A percentile compares a stretch with the other conserved stretches of the same genome.
Conservation (phyloP, 2,113 vertebrate species). For the Rhinogobius similis region DNA sequence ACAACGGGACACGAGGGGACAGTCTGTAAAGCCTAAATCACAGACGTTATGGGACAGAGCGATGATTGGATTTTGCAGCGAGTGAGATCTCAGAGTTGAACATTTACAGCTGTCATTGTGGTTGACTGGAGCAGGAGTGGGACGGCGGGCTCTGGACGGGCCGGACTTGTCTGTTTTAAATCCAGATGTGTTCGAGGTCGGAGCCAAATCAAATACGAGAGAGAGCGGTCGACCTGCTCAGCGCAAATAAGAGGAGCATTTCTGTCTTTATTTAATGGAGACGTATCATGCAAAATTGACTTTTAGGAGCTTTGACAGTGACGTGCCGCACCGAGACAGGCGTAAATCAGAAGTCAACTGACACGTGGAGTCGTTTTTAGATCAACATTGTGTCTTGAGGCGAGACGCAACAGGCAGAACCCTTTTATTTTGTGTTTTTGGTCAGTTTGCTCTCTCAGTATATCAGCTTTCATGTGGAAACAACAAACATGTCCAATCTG, state of each 20-base stretch:
- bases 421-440: no score
- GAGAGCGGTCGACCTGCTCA: conserved; percentile 47
- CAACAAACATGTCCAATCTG: no score
- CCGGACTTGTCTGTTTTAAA: conserved; percentile 29
- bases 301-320: no score
- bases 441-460: no score
- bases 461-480: no score
- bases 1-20: neutral
- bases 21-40: conserved; percentile 16
- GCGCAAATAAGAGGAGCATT: neutral
- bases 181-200: conserved; percentile 55
- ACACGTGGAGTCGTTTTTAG: no score
- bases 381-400: no score
- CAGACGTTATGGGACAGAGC: conserved; percentile 8
- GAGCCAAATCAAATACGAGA: conserved; percentile 45
- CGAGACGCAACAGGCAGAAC: no score
- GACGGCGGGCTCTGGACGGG: conserved; percentile 27
- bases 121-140: conserved; percentile 10
- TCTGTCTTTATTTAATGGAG: neutral
- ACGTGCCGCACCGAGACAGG: no score
- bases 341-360: no score
- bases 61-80: conserved; percentile 56
- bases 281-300: no score
- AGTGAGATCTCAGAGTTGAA: conserved; percentile 26
- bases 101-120: conserved; percentile 21